These are phyloP conservation scores for Odontamblyopus rebecca DNA, from an alignment of 2,797 vertebrate genomes.

Conservation along the genomic window DNA sequence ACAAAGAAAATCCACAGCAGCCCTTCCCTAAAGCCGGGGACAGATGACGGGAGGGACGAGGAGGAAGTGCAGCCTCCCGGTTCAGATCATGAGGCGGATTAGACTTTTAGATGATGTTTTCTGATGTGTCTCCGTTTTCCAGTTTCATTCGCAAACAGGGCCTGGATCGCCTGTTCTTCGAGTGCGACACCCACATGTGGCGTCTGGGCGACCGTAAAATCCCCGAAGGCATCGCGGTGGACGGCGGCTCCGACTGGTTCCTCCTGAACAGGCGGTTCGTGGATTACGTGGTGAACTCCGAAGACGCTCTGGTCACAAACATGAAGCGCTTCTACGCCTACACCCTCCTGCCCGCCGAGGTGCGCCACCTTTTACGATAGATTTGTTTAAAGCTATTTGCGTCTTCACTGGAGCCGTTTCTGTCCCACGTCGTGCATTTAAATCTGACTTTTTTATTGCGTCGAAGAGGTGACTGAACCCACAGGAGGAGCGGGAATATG, in stretches of 20 bases:
- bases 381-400: too few species aligned
- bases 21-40: too few species aligned
- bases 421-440: too few species aligned
- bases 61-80: too few species aligned
- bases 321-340: slow-evolving; percentile 95
- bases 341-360: slow-evolving; percentile 94
- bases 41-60: too few species aligned
- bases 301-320: slow-evolving; percentile 87
- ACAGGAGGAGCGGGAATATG: too few species aligned
- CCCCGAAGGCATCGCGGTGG: slow-evolving; percentile 91
- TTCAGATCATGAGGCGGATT: background rate
- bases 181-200: slow-evolving; percentile 98
- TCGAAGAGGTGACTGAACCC: too few species aligned
- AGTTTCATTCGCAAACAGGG: slow-evolving; percentile 98
- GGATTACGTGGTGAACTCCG: slow-evolving; percentile 90
- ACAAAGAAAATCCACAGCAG: too few species aligned
- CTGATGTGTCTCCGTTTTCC: slow-evolving; percentile 6
- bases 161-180: slow-evolving; percentile 92
- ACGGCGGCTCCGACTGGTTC: slow-evolving; percentile 97
- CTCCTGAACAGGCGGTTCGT: slow-evolving; percentile 92
- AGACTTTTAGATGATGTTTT: background rate
- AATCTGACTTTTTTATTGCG: too few species aligned
- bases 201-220: slow-evolving; percentile 93
- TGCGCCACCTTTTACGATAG: slow-evolving; percentile 43
- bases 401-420: too few species aligned